Base-by-base conservation (phyloP, 2,797 vertebrate genomes). In the Apodemus agrarius region DNA sequence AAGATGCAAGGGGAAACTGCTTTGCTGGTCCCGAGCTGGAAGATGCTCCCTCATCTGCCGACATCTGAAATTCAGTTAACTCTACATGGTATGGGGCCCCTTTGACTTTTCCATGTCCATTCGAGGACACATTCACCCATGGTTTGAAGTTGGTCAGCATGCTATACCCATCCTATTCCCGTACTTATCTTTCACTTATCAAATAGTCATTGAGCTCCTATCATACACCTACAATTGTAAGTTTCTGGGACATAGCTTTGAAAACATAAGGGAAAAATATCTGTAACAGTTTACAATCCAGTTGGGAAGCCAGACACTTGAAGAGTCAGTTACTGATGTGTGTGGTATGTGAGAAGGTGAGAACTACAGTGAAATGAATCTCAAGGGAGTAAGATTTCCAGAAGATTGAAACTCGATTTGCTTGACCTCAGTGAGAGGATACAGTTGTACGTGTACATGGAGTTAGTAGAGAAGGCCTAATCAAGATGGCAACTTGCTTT, bases 91-190 rank as follows among this genome's bases (percentile, higher is more conserved):
- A 11, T 49, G 67, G n/a, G 0, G 83, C n/a, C 82, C 19, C 31
- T 93, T 87, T 82, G 46, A 16, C 79, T 74, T 72, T 84, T 29
- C 78, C 76, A 6, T 87, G 79, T 79, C 12, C 46, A 72, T 52
- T 91, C 52, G 85, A 94, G 37, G 40, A 46, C 26, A 84, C 11
- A 37, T 22, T 81, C 34, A 59, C 13, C 21, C 49, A n/a, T 82
- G 31, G 76, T 57, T 80, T 83, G 52, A 69, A 89, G 69, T 89
- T 57, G 10, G 87, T 90, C 81, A 16, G 57, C 87, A 95, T 76
- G 16, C 12, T 61, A 75, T 81, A 63, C 17, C 13, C 84, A 12
- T 74, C 4, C 8, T 43, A 57, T 46, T 89, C 67, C 65, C 89
- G 29, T 14, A 86, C 29, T 78, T 83, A 46, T 82, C 7, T 1